These are phyloP conservation scores for Meriones unguiculatus DNA, from an alignment of 2,113 vertebrate genomes.

Conservation along the genomic window DNA sequence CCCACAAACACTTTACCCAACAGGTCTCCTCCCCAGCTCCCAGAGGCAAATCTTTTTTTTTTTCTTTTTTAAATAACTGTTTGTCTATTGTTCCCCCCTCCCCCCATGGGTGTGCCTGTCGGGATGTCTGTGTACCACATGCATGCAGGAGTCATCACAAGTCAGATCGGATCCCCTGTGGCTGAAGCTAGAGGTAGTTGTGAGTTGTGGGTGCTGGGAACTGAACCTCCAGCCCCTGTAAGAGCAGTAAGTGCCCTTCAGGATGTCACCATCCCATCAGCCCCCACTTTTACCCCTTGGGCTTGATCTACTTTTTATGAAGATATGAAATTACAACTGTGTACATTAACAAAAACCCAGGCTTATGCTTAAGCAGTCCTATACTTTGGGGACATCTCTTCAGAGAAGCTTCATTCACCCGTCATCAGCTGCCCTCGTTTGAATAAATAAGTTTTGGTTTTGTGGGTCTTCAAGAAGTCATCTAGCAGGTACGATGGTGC, in stretches of 20 bases:
- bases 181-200: not conserved
- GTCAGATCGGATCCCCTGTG: not conserved
- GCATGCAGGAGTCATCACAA: not conserved
- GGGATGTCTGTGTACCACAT: not conserved
- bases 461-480: not conserved
- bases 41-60: not conserved
- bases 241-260: not conserved
- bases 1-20: not conserved
- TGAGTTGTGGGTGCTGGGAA: not conserved
- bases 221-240: not conserved
- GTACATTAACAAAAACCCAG: not conserved
- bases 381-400: not conserved
- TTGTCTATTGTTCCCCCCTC: not conserved
- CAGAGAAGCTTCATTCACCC: not conserved
- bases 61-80: not conserved
- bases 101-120: not conserved
- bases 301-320: not conserved
- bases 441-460: not conserved
- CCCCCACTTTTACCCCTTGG: not conserved
- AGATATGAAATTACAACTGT: not conserved
- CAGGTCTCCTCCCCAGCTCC: not conserved
- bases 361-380: not conserved
- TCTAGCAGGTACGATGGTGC: not conserved
- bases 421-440: not conserved
- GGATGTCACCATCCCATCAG: not conserved